Conservation (phyloP, 2,797 vertebrate genomes). For the Sebastolobus alascanus region DNA sequence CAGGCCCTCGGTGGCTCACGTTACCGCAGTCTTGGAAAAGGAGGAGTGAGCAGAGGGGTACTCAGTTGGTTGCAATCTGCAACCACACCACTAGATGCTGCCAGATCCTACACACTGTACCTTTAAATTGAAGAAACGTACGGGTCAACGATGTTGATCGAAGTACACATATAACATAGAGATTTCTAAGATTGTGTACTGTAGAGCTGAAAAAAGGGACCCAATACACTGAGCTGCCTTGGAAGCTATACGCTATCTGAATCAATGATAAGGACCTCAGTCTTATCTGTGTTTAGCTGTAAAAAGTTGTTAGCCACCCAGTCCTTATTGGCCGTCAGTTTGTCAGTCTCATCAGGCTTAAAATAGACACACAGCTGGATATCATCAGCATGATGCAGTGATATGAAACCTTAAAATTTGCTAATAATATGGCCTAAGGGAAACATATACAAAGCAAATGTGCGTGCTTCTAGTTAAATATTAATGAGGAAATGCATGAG, state of each 20-base stretch:
- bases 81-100: no score
- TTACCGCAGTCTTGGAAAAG: no score
- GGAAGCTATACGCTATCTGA: not conserved
- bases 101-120: no score
- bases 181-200: no score
- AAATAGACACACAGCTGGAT: not conserved
- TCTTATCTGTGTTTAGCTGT: not conserved
- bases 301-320: not conserved
- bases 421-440: not conserved
- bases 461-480: not conserved
- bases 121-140: no score
- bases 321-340: no score
- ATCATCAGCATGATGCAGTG: not conserved
- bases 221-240: not conserved
- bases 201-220: not conserved
- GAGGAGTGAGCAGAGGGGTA: no score
- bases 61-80: no score
- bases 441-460: not conserved
- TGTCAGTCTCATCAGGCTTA: not conserved
- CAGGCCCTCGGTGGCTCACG: no score
- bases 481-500: conserved; percentile 12
- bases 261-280: not conserved
- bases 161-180: no score
- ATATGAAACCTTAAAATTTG: not conserved
- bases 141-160: no score